Evolutionary conservation across 2,888 invertebrate species (phyloP).

Genomic region (Drosophila vallismaia): DNA sequence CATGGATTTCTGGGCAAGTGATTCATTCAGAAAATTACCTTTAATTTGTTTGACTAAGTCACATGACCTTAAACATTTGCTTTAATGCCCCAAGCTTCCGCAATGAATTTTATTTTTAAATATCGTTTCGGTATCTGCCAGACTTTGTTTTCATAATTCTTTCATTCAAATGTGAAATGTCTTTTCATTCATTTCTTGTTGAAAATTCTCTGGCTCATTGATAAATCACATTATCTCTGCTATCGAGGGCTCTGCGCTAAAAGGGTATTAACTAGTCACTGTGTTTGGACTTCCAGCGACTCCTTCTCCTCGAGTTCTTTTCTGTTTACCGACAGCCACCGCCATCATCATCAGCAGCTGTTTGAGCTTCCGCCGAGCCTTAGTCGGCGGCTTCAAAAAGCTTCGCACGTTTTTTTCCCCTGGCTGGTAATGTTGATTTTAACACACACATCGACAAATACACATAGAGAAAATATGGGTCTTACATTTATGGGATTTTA

Average conservation of each 20-base stretch:
- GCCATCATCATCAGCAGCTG: constrained; percentile 64
- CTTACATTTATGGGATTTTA: neutral
- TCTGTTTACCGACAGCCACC: constrained; percentile 60
- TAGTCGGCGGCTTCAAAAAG: constrained; percentile 43
- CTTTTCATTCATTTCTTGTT: neutral
- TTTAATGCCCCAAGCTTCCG: neutral
- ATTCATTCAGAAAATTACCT: constrained; percentile 11
- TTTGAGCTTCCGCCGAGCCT: constrained; percentile 40
- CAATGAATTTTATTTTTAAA: neutral
- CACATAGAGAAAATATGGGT: neutral
- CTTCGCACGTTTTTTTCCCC: constrained; percentile 14
- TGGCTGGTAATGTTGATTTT: constrained; percentile 34
- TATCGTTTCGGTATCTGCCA: neutral
- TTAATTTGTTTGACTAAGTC: neutral
- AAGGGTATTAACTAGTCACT: constrained; percentile 29
- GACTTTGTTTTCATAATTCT: neutral
- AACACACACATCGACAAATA: constrained; percentile 2
- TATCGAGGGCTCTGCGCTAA: neutral
- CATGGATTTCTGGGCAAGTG: neutral
- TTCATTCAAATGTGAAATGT: neutral
- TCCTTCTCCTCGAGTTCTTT: constrained; percentile 9
- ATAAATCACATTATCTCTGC: constrained; percentile 3
- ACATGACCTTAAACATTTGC: neutral
- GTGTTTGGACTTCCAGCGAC: neutral
- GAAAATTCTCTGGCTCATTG: constrained; percentile 2